Evolutionary conservation across 2,888 invertebrate genomes (phyloP), one percentile per base, ranked within the genome.

Genomic region (Artemia sinica): DNA sequence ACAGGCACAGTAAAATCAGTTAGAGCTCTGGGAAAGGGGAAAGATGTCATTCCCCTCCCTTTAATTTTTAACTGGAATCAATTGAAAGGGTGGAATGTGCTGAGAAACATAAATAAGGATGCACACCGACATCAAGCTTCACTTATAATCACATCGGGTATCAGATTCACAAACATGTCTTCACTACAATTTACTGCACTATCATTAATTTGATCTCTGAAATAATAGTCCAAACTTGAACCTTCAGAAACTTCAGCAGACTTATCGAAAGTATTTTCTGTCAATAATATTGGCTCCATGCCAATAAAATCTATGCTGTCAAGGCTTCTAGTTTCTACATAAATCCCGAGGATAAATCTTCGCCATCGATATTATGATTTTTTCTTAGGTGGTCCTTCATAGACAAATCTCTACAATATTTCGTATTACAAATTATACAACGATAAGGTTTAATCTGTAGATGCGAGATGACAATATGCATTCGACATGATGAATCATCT

Each of bases 231-330:
- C 63, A 18, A n/a, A 58, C 9, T 28, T 28, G 28, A 18, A 58
- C 28, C 28, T 58, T 58, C 63, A 8, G 12, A 10, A 10, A 58
- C 28, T 28, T 28, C 14, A 28, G 14, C 63, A 41, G 41, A 41
- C 8, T 10, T 58, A 18, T 58, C 63, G 8, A 28, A 28, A 8
- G 63, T 58, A 1, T 58, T 28, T 58, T 58, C 63, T 28, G 63
- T 58, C 63, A 58, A 58, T 2, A 58, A 58, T 28, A 58, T 18
- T n/a, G 63, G 63, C 28, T 58, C 63, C n/a, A 58, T n/a, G 8
- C 63, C 63, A 18, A 58, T 18, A 28, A 58, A 58, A 28, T 58
- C 63, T 28, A 58, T 28, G 28, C 63, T 58, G 63, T 58, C 63
- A 58, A 58, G 28, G 63, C 63, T 58, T 58, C 10, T 58, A n/a